Percentiles rank a stretch among this genome's conserved stretches.
These are phyloP conservation scores for Drosophila kanekoi DNA, from an alignment of 2,888 invertebrate genomes.

Conservation along the genomic window DNA sequence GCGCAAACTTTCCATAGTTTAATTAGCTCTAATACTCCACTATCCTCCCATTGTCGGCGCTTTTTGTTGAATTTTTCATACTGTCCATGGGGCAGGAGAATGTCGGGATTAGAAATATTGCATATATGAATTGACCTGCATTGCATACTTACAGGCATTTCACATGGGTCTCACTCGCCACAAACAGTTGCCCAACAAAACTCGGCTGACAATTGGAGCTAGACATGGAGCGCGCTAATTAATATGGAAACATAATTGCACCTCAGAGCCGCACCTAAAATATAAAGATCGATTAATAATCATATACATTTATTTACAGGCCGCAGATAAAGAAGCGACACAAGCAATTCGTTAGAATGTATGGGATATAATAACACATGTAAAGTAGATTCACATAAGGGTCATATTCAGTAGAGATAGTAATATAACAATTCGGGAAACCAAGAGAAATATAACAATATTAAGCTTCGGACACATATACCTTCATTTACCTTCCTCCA, in stretches of 20 bases:
- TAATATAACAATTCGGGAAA: no score
- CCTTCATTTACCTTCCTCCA: no score
- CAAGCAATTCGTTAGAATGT: no score
- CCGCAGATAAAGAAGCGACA: neutral
- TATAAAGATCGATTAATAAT: neutral
- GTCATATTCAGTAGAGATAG: no score
- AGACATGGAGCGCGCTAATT: conserved; percentile 70
- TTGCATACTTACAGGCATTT: conserved; percentile 82
- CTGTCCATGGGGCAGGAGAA: conserved; percentile 30
- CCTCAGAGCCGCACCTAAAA: conserved; percentile 48
- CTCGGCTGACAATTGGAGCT: conserved; percentile 64
- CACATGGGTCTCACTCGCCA: conserved; percentile 83
- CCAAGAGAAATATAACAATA: no score
- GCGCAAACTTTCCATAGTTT: conserved; percentile 85
- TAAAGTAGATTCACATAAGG: no score
- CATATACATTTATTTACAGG: neutral
- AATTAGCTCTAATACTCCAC: conserved; percentile 84
- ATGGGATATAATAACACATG: no score
- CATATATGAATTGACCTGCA: neutral
- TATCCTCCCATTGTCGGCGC: conserved; percentile 85
- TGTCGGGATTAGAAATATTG: neutral
- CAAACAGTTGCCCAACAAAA: conserved; percentile 79
- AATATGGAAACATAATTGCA: conserved; percentile 57
- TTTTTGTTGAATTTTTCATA: conserved; percentile 85
- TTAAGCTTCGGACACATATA: no score